These are phyloP conservation scores for Grammomys surdaster DNA, from an alignment of 2,113 vertebrate genomes.

Conservation along the genomic window DNA sequence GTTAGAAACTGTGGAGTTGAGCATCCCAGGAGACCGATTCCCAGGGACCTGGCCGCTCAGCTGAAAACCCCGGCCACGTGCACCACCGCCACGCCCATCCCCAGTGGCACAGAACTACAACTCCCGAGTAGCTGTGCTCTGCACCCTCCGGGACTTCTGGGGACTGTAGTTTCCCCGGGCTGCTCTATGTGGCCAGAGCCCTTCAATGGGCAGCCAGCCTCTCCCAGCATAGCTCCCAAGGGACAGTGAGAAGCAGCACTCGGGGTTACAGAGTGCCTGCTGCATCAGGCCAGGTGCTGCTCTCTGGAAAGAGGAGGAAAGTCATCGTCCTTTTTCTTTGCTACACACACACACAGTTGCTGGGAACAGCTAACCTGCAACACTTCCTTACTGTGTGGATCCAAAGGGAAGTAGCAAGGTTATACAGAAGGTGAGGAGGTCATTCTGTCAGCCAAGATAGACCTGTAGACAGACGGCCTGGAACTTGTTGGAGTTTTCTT, in stretches of 20 bases:
- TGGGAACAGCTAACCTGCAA: neutral
- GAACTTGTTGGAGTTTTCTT: neutral
- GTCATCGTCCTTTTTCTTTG: neutral
- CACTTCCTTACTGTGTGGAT: neutral
- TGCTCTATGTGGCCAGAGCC: neutral
- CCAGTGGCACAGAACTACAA: conserved; percentile 77
- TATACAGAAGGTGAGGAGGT: neutral
- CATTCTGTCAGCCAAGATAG: neutral
- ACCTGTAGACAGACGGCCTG: neutral
- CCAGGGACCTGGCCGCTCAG: neutral
- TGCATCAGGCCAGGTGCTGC: neutral
- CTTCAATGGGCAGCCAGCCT: neutral
- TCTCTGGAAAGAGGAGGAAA: neutral
- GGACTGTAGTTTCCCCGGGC: conserved; percentile 68
- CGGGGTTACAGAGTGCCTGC: neutral
- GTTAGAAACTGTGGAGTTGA: neutral
- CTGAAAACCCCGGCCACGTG: neutral
- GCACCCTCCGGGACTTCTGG: conserved; percentile 66
- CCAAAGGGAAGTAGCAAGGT: neutral
- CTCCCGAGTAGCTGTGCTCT: conserved; percentile 77
- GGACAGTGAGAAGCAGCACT: neutral
- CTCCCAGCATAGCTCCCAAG: neutral
- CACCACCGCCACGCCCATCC: neutral
- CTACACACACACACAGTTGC: neutral
- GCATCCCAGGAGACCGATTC: neutral